Base-by-base conservation (phyloP, 2,113 vertebrate genomes). In the Cacatua alba region DNA sequence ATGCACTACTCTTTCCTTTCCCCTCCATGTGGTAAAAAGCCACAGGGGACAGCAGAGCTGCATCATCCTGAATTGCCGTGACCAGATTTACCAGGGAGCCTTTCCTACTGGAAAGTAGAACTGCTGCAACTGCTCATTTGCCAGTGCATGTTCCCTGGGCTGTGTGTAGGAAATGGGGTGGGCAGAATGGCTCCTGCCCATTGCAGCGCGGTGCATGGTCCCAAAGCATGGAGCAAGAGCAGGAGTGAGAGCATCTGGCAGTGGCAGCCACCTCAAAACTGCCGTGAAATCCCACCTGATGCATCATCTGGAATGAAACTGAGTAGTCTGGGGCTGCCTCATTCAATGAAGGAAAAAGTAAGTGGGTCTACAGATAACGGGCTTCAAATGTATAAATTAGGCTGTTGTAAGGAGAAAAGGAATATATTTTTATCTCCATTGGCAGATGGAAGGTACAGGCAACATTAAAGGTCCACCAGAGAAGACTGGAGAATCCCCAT, bases 161-260 rank as follows among this genome's bases (percentile, higher is more conserved):
- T 75, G 10, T 18, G 63, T 13, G 44, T 35, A 24, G 52, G 37
- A 17, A 49, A 7, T 16, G 10, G 37, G 31, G n/a, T 37, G 19
- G 17, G 44, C 76, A 83, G 49, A 57, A 18, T 1, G 11, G 48
- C 9, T 72, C 23, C 81, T 57, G 41, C 24, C 11, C 44, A 31
- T 23, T 29, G 33, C 35, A 37, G 8, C 0, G 0, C 24, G 18
- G 2, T 25, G 20, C 0, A 0, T 18, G 49, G 11, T 3, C 18
- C 33, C 2, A 21, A 9, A 67, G 7, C 17, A 8, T 0, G 1
- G 43, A 33, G 20, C 6, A 23, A 48, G 23, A 60, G 52, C 43
- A 79, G 53, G 13, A 65, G 13, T 5, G 67, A n/a, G 11, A 39
- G 9, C 28, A 52, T 25, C 26, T n/a, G 51, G 8, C 39, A 71